Evolutionary conservation across 2,888 invertebrate genomes (phyloP).

Genomic region (Alcis repandata): DNA sequence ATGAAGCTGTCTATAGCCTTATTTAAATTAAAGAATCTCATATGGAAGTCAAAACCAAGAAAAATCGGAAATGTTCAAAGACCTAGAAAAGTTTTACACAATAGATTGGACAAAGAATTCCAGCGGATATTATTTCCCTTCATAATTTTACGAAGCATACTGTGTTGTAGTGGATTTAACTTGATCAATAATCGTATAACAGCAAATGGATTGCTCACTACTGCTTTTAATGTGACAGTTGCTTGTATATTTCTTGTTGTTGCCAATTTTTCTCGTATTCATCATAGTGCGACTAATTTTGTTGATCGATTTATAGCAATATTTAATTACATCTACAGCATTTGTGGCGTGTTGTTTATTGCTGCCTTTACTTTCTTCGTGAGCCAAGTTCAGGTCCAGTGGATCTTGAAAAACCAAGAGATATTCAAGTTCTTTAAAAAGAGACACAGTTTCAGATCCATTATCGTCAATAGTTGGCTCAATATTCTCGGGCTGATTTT

Average conservation of each 20-base stretch:
- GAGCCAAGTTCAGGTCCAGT: neutral
- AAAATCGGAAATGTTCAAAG: neutral
- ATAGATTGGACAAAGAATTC: slow-evolving; percentile 24
- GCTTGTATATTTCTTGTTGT: neutral
- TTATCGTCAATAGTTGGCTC: slow-evolving; percentile 2
- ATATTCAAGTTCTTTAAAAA: slow-evolving; percentile 16
- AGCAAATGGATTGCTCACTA: slow-evolving; percentile 1
- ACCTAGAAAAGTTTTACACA: neutral
- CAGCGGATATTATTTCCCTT: slow-evolving; percentile 20
- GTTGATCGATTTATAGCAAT: neutral
- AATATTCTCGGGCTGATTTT: neutral
- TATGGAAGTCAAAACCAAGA: neutral
- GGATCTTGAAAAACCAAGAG: slow-evolving; percentile 9
- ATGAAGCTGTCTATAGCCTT: neutral
- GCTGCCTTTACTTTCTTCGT: neutral
- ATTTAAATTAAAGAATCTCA: neutral
- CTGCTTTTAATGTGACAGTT: neutral
- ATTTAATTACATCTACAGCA: neutral
- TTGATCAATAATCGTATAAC: slow-evolving; percentile 9
- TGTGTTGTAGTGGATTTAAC: neutral
- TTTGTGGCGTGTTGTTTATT: neutral
- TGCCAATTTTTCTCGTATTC: neutral
- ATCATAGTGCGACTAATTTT: neutral
- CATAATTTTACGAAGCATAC: neutral
- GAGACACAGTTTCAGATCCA: slow-evolving; percentile 2